These are phyloP conservation scores for Drosophila sp. DNA, from an alignment of 1,140 invertebrate species.

Conservation along the genomic window DNA sequence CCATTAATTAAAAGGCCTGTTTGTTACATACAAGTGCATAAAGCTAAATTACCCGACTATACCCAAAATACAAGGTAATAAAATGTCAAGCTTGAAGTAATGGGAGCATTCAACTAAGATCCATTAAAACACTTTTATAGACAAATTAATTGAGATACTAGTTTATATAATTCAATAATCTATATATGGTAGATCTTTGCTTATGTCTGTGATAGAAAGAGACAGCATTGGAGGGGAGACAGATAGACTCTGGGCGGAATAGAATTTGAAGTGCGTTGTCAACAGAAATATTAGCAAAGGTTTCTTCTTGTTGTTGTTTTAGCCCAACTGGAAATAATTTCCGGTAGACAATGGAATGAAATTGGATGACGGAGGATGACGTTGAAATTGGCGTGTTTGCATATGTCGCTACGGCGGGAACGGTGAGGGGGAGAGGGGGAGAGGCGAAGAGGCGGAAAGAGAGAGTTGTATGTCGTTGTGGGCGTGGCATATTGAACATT, in stretches of 20 bases:
- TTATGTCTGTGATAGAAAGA: too few relatives aligned
- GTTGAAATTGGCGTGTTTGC: conserved; percentile 76
- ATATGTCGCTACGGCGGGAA: conserved; percentile 58
- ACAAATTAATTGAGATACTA: too few relatives aligned
- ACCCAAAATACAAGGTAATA: too few relatives aligned
- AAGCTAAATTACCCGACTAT: too few relatives aligned
- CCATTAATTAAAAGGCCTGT: too few relatives aligned
- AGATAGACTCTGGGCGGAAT: not conserved
- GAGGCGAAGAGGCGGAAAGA: not conserved
- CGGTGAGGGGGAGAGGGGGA: not conserved
- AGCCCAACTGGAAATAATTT: conserved; percentile 74
- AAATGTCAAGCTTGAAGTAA: too few relatives aligned
- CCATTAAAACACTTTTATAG: too few relatives aligned
- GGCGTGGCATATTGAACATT: conserved; percentile 82
- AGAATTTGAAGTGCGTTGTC: conserved; percentile 24
- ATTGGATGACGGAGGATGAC: conserved; percentile 41
- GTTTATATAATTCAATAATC: too few relatives aligned
- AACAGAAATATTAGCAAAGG: not conserved
- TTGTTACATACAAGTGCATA: too few relatives aligned
- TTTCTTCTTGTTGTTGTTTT: conserved; percentile 40
- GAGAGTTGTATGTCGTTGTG: conserved; percentile 11
- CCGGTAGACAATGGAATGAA: conserved; percentile 69
- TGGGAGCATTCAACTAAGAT: too few relatives aligned
- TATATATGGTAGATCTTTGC: too few relatives aligned
- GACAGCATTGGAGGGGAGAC: too few relatives aligned